Evolutionary conservation across 2,888 invertebrate species (phyloP).

Genomic region (Venusia cambrica): DNA sequence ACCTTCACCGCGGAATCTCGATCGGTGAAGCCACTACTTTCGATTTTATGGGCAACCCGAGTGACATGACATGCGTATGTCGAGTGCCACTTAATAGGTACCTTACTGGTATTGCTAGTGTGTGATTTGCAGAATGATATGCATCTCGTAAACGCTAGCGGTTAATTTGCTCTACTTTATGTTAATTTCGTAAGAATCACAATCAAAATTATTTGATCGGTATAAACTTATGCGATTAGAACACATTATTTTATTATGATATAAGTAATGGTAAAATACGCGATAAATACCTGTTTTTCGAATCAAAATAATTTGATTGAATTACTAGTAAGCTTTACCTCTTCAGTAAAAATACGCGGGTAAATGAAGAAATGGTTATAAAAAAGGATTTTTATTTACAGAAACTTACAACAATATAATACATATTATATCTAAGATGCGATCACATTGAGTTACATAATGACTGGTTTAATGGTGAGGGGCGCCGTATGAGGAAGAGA

Average conservation of each 20-base stretch:
- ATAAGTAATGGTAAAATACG: too few species aligned
- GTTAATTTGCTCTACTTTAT: too few species aligned
- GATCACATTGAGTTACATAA: constrained; percentile 74
- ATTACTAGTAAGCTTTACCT: too few species aligned
- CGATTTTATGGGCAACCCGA: constrained; percentile 35
- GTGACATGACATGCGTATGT: constrained; percentile 31
- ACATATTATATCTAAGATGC: constrained; percentile 70
- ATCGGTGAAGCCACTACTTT: constrained; percentile 44
- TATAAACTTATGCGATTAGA: too few species aligned
- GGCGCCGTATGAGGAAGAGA: constrained; percentile 68
- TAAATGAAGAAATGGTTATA: constrained; percentile 38
- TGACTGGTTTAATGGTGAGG: constrained; percentile 74
- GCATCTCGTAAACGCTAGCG: too few species aligned
- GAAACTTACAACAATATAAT: constrained; percentile 76
- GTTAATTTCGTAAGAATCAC: too few species aligned
- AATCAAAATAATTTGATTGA: too few species aligned
- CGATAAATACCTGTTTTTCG: too few species aligned
- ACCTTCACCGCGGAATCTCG: constrained; percentile 35
- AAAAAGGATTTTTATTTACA: constrained; percentile 77
- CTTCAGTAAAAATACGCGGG: too few species aligned
- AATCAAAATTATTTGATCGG: too few species aligned
- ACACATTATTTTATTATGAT: too few species aligned
- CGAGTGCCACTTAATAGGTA: constrained; percentile 35
- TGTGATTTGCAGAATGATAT: too few species aligned
- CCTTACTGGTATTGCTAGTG: constrained; percentile 2